Base-by-base conservation (phyloP, 92 coral and sea anemone genomes). In the Zoanthus sansibaricus region DNA sequence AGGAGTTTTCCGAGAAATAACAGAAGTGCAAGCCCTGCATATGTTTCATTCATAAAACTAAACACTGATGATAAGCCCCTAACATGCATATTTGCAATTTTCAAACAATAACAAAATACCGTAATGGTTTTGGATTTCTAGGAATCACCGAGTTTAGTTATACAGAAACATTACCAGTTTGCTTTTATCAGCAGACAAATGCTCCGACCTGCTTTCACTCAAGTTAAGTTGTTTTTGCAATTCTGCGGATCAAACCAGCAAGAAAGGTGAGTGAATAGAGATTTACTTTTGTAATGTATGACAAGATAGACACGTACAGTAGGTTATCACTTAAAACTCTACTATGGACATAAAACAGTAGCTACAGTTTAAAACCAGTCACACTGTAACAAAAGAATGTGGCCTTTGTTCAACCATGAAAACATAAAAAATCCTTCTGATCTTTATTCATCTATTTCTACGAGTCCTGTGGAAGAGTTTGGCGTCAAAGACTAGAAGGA, bases 201-300 rank as follows among this genome's bases (percentile, higher is more conserved):
- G 72, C 62, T 91, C 93, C 16, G 95, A 88, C 66, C 77, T 91
- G 69, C 86, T 84, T 87, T 93, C 98, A 74, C 98, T 94, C 83
- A 93, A 86, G 76, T 88, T 93, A 51, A 94, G 86, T 59, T 94
- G 98, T 74, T 89, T 91, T 84, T 94, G 98, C 61, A 94, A 91
- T 83, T 94, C 98, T 94, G 89, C 10, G 83, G 71, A 90, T 51
- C 86, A 18, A 87, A 12, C 1, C 46, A 44, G 17, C 33, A 46
- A 45, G 85, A 14, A 66, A 49, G 61, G 73, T 64, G 73, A 66
- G 21, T 32, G 9, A n/a, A 32, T 37, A 44, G 58, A 14, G 3
- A 80, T 9, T 11, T 49, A 49, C 12, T 7, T 49, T 49, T 49
- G 55, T 0, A 49, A 49, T 62, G 20, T 20, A 62, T 14, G 1